phyloP scores from a whole-genome alignment of 1,140 invertebrate species.

The Chrysomallon squamiferum region DNA sequence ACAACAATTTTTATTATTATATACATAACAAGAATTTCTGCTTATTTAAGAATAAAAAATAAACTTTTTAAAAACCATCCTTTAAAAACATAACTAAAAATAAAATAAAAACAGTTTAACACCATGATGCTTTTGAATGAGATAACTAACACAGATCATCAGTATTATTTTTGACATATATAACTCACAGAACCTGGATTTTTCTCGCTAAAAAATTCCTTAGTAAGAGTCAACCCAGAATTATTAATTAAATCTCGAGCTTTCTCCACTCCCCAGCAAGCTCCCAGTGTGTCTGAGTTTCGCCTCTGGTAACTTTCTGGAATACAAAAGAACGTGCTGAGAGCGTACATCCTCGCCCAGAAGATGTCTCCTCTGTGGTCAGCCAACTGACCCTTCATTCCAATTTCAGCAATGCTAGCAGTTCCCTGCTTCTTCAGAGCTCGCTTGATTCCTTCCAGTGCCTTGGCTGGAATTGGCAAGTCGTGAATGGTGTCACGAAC shows the following conservation, averaged over 20 bases:
- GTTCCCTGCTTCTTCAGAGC: not conserved
- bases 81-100: not conserved
- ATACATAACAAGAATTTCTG: not conserved
- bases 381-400: not conserved
- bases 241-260: not conserved
- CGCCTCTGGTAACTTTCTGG: not conserved
- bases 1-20: not conserved
- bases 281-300: not conserved
- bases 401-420: not conserved
- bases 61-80: not conserved
- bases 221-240: not conserved
- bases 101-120: not conserved
- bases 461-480: not conserved
- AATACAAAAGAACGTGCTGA: not conserved
- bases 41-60: not conserved
- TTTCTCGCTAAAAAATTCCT: not conserved
- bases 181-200: not conserved
- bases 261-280: not conserved
- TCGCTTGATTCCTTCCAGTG: slow-evolving; percentile 1
- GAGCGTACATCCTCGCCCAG: not conserved
- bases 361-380: not conserved
- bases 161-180: not conserved
- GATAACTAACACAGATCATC: no score
- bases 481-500: slow-evolving; percentile 6
- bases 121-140: not conserved